phyloP scores from a whole-genome alignment of 2,113 vertebrate genomes.

The Poeciliopsis occidentalis region DNA sequence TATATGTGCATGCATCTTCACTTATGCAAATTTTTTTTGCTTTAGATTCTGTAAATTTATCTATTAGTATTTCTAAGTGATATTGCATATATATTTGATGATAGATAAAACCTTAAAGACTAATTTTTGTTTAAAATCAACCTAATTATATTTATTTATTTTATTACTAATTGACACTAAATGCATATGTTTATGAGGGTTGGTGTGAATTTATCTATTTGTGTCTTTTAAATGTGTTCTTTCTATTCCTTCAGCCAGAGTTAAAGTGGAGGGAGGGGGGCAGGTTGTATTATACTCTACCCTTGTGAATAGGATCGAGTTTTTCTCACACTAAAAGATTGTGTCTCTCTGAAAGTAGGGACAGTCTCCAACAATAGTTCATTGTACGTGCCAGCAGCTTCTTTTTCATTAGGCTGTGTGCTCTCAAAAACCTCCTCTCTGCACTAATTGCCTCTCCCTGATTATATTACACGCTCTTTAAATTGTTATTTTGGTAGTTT shows the following conservation, averaged over 20 bases:
- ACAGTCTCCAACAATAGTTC: slow-evolving; percentile 75
- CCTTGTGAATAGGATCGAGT: slow-evolving; percentile 73
- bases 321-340: slow-evolving; percentile 74
- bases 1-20: neutral
- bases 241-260: slow-evolving; percentile 42
- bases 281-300: slow-evolving; percentile 63
- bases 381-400: slow-evolving; percentile 72
- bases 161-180: slow-evolving; percentile 15
- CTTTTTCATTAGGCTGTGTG: slow-evolving; percentile 54
- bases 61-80: neutral
- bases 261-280: slow-evolving; percentile 25
- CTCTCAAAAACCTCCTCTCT: slow-evolving; percentile 21
- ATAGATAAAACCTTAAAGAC: neutral
- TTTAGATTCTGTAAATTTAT: neutral
- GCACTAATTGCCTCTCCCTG: slow-evolving; percentile 9
- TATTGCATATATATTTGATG: neutral
- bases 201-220: slow-evolving; percentile 26
- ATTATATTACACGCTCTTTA: slow-evolving; percentile 8
- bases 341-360: slow-evolving; percentile 59
- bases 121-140: neutral
- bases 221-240: slow-evolving; percentile 48
- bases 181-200: slow-evolving; percentile 15
- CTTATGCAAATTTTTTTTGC: neutral
- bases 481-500: slow-evolving; percentile 11
- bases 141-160: slow-evolving; percentile 8